Percentiles rank a stretch among this genome's conserved stretches.
These are phyloP conservation scores for Heliconius himera DNA, from an alignment of 1,140 invertebrate genomes.

Conservation along the genomic window DNA sequence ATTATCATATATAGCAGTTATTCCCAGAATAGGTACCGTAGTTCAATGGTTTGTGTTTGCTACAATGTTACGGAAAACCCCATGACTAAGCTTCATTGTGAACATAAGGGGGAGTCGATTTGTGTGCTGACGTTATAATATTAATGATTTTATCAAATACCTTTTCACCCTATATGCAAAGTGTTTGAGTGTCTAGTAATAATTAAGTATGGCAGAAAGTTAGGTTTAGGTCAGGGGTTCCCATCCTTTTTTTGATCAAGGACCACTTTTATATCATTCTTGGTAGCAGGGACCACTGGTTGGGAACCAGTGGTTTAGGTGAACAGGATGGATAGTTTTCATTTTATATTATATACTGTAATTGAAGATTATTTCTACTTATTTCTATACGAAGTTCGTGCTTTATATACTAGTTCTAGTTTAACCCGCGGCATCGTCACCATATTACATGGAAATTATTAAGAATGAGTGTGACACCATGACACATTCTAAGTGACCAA, in stretches of 20 bases:
- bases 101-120: neutral
- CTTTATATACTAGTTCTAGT: neutral
- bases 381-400: neutral
- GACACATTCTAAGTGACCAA: too few species aligned
- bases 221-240: neutral
- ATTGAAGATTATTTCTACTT: neutral
- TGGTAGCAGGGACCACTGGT: too few species aligned
- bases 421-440: too few species aligned
- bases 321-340: neutral
- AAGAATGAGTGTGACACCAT: too few species aligned
- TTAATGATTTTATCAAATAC: conserved; percentile 1
- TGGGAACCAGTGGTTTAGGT: neutral
- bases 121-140: conserved; percentile 5
- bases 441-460: too few species aligned
- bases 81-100: conserved; percentile 12
- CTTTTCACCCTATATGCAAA: neutral
- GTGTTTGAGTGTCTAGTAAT: neutral
- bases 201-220: neutral
- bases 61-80: conserved; percentile 26
- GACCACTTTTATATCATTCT: too few species aligned
- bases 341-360: neutral
- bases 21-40: neutral
- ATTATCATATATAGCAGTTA: neutral
- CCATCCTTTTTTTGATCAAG: too few species aligned
- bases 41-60: neutral